Base-by-base conservation (phyloP, 2,888 invertebrate species). In the Shargacucullia verbasci region DNA sequence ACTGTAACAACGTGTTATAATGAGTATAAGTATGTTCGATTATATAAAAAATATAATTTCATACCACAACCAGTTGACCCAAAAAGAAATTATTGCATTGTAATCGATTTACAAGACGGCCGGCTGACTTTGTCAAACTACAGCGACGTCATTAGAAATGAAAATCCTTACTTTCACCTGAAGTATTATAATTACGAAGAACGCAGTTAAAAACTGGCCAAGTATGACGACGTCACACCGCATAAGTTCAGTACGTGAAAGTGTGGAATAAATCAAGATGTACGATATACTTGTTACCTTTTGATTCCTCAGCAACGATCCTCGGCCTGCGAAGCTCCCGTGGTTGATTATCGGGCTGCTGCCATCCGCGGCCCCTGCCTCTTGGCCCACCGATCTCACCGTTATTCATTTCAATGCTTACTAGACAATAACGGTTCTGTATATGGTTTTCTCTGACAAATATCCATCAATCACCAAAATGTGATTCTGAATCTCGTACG, bases 301-400 rank as follows among this genome's bases (percentile, higher is more conserved):
- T 89, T 57, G 84, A 76, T 70, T 92, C 92, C 60, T 91, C 93
- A 46, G 73, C 71, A 59, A 87, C 79, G 70, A 71, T 83, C 78
- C 84, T 88, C 35, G 94, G 94, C 62, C 91, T 89, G 54, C 94
- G 92, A 54, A 94, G 90, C 81, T 93, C 93, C 79, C 88, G 86
- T 73, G 94, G 92, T 72, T 86, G 92, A 77, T 88, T 92, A 63
- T 92, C 92, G 66, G 89, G 80, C 79, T 92, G 90, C 81, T 89
- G 89, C 92, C 92, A 93, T 74, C 93, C 91, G 78, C 94, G 93
- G 83, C 94, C 94, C 83, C 91, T 91, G 80, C 94, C 92, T 85
- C 93, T 89, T 57, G 92, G 83, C 82, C 90, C 92, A 78, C 94
- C 91, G 78, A 91, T 83, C 69, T 94, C 94, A 78, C 94, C 94